Evolutionary conservation across 2,113 vertebrate species (phyloP), one percentile per base, ranked within the genome.

Genomic region (Tenebrosternarchus preto): DNA sequence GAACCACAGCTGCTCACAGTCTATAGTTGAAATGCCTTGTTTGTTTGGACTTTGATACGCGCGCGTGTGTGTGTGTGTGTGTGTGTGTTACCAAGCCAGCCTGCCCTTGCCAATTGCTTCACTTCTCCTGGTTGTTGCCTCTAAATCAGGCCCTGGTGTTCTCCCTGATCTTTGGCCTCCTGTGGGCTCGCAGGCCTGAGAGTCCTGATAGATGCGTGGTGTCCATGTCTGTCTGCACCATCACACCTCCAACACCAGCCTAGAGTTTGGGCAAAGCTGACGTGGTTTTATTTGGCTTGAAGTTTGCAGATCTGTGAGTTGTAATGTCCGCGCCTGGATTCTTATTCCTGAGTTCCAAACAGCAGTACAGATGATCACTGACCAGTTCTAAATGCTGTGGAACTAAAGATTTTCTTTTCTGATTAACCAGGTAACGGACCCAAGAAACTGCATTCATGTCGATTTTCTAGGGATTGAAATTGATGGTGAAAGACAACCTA

Each of bases 151-250:
- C 55, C 5, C 31, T 27, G 53, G 20, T 57, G 55, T 39, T 5
- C 22, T 1, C 1, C 59, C 59, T 64, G 73, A 72, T 57, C 31
- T 83, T 80, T 76, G 63, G 2, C 3, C 53, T 61, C 29, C 77
- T 76, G 33, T 39, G 6, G 11, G 19, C 36, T 33, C 55, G 67
- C 24, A 60, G 15, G 27, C 36, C 11, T 1, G 22, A 19, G n/a
- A 80, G 64, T 53, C 36, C 20, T 63, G 73, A 81, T 25, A 60
- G 22, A 63, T 81, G 71, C 53, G n/a, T 55, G 56, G 5, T 68
- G 61, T 71, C 20, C 24, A 7, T 61, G 73, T 22, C 19, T 25
- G n/a, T 24, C 39, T 31, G 12, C 50, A 55, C 31, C 33, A n/a
- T 25, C 22, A 36, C 27, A 22, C 22, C 20, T 17, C 24, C 19